Conservation (phyloP, 2,113 vertebrate genomes). For the Hippocampus mohnikei region DNA sequence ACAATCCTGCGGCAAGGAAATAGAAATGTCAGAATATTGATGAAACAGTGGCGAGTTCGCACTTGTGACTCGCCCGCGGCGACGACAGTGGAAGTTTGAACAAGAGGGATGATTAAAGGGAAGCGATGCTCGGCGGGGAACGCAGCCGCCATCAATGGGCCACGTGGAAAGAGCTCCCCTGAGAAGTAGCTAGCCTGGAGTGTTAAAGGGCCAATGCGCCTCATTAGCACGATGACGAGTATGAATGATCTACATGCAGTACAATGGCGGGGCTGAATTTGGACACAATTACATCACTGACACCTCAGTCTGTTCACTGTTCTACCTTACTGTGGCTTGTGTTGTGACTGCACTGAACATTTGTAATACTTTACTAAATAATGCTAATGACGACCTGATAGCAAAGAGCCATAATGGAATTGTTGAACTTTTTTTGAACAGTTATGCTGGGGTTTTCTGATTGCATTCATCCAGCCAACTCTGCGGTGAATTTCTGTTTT, state of each 20-base stretch:
- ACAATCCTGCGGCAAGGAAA: slow-evolving; percentile 33
- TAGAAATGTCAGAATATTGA: slow-evolving; percentile 67
- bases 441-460: too few species aligned
- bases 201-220: slow-evolving; percentile 62
- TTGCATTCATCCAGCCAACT: too few species aligned
- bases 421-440: not conserved
- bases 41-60: slow-evolving; percentile 60
- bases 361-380: not conserved
- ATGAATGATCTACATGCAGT: slow-evolving; percentile 43
- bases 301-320: not conserved
- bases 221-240: slow-evolving; percentile 70
- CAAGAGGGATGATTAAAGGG: slow-evolving; percentile 71
- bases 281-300: not conserved
- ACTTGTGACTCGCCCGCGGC: slow-evolving; percentile 55
- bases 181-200: slow-evolving; percentile 44
- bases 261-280: not conserved
- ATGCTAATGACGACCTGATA: not conserved
- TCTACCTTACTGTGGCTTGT: not conserved
- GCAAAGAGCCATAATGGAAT: not conserved
- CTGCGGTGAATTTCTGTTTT: too few species aligned
- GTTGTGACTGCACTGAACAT: not conserved
- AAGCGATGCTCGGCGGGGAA: slow-evolving; percentile 59
- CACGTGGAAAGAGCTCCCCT: slow-evolving; percentile 47
- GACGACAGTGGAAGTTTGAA: slow-evolving; percentile 58
- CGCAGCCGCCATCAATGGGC: slow-evolving; percentile 61